These are phyloP conservation scores for Endotricha flammealis DNA, from an alignment of 2,888 invertebrate species.

Conservation along the genomic window DNA sequence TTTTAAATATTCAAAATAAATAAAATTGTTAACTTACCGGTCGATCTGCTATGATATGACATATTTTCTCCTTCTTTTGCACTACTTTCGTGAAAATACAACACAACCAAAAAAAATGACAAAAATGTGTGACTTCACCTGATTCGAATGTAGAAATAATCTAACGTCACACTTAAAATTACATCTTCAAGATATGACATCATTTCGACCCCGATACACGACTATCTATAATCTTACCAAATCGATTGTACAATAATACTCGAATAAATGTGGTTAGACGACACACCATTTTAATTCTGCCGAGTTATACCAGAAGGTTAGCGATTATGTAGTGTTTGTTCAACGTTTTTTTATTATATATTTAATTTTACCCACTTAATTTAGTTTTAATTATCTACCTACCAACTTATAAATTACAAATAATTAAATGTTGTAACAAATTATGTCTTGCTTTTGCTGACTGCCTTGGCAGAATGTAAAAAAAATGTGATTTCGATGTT, in stretches of 20 bases:
- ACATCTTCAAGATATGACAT: constrained; percentile 60
- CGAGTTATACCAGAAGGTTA: constrained; percentile 32
- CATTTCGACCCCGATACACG: constrained; percentile 48
- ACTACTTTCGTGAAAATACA: neutral
- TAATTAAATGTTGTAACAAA: neutral
- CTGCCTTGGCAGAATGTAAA: no score
- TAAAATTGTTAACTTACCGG: constrained; percentile 2
- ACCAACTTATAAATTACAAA: neutral
- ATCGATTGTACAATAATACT: constrained; percentile 36
- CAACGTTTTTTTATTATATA: constrained; percentile 1
- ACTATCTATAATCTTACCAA: constrained; percentile 41
- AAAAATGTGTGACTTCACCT: constrained; percentile 32
- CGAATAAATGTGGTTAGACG: neutral
- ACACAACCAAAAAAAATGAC: neutral
- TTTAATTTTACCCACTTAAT: constrained; percentile 6
- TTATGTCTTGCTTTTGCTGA: no score
- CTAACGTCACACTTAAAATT: constrained; percentile 71
- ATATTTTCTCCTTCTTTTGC: neutral
- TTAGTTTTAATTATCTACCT: no score
- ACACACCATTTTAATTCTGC: constrained; percentile 28
- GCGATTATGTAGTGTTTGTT: constrained; percentile 5
- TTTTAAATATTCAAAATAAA: neutral
- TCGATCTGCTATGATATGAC: constrained; percentile 3
- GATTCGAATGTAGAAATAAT: constrained; percentile 48
- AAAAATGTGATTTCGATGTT: no score